A percentile compares a stretch with the other conserved stretches of the same genome.
Conservation (phyloP, 2,888 invertebrate species). For the Alloplasta piceator region DNA sequence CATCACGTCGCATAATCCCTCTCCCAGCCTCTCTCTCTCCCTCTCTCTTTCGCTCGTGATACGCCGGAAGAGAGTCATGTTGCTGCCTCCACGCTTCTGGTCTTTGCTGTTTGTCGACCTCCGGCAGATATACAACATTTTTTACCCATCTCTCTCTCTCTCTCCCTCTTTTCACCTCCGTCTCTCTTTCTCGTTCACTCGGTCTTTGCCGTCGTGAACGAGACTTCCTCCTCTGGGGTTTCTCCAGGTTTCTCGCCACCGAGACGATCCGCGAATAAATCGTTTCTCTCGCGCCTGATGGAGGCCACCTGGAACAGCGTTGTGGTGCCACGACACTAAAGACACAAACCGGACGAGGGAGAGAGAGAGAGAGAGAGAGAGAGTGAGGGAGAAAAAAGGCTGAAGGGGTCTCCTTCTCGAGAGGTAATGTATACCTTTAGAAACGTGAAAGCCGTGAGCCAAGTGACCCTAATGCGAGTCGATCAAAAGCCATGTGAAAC, state of each 20-base stretch:
- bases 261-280: constrained; percentile 73
- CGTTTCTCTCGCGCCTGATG: constrained; percentile 52
- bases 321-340: constrained; percentile 40
- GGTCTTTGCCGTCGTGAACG: constrained; percentile 8
- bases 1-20: constrained; percentile 11
- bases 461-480: constrained; percentile 72
- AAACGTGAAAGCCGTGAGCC: constrained; percentile 70
- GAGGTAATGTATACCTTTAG: constrained; percentile 51
- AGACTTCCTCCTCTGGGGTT: constrained; percentile 23
- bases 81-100: constrained; percentile 28
- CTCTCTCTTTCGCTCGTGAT: constrained; percentile 7
- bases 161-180: constrained; percentile 1
- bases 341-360: constrained; percentile 30
- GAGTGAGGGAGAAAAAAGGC: constrained; percentile 46
- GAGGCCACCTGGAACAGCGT: constrained; percentile 48
- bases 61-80: constrained; percentile 55
- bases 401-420: constrained; percentile 33
- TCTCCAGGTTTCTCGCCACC: constrained; percentile 43
- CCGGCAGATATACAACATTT: constrained; percentile 2
- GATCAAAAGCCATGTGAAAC: constrained; percentile 53
- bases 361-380: constrained; percentile 40
- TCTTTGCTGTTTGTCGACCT: constrained; percentile 31
- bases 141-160: constrained; percentile 16
- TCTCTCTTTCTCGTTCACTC: constrained; percentile 8
- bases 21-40: too few species aligned